Evolutionary conservation across 30 jellyfish, hydroid and myxozoan genomes (phyloP), one percentile per base, ranked within the genome.

Genomic region (Clytia hemisphaerica): DNA sequence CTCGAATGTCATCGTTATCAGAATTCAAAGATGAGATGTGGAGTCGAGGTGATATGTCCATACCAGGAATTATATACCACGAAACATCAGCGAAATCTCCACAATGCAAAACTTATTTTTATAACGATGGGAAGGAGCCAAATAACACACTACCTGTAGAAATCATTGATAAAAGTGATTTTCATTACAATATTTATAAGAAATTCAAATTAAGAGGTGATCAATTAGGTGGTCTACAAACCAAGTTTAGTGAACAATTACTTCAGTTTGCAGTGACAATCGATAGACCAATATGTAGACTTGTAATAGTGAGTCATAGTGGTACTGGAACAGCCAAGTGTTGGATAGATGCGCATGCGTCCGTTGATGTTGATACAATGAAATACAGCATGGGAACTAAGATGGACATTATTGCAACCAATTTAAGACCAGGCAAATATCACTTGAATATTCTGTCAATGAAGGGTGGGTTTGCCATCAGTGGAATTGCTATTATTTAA

Each of bases 371-470:
- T 0, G 75, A 88, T 53, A 91, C 95, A 4, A 88, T 71, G 38
- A 87, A 91, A 36, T 91, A 91, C 49, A 92, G 76, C 15, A 91
- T 91, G 99, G 99, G 99, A 24, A 82, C 99, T 10, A 77, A 83
- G 59, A 70, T 84, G 38, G 93, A 72, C 35, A 67, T 82, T 14
- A 76, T 81, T 10, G 61, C 95, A 16, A 91, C 99, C 69, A 91
- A 91, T 67, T 70, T 91, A 24, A 60, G 38, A 59, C 71, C 95
- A 7, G 99, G 99, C 19, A 82, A 32, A 37, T 95, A 91, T 67
- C 48, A 51, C 10, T 59, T 91, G 33, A 82, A 79, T 38, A 93
- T 83, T 0, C 37, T 91, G 59, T 91, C 99, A 1, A 33, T 74
- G 37, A 62, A 77, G 42, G 71, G 74, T 33, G 99, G 99, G 1